These are phyloP conservation scores for Xanthia togata DNA, from an alignment of 2,888 invertebrate genomes.

Conservation along the genomic window DNA sequence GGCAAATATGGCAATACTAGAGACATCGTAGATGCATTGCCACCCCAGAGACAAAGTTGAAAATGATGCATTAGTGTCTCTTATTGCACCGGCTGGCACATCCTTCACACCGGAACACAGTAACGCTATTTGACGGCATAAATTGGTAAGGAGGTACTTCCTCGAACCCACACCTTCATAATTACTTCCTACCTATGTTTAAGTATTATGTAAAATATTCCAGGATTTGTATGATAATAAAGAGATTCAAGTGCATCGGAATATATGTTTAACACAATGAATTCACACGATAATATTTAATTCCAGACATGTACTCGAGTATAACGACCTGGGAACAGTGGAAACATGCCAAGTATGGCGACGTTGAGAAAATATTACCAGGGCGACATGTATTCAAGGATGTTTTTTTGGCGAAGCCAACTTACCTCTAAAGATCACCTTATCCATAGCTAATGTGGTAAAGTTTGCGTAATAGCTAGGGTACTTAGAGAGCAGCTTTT, in stretches of 20 bases:
- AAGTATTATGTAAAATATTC: neutral
- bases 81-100: neutral
- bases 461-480: neutral
- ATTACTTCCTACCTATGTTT: neutral
- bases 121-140: neutral
- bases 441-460: neutral
- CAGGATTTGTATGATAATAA: conserved; percentile 5
- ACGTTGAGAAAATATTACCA: conserved; percentile 2
- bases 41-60: neutral
- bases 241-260: neutral
- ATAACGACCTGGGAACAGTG: conserved; percentile 20
- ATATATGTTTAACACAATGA: conserved; percentile 1
- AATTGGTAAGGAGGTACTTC: too few species aligned
- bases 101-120: too few species aligned
- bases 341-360: conserved; percentile 28
- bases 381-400: conserved; percentile 11
- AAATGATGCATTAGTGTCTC: too few species aligned
- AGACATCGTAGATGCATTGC: neutral
- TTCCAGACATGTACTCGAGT: conserved; percentile 36
- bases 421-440: neutral
- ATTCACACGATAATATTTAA: conserved; percentile 45
- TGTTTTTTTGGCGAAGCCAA: neutral
- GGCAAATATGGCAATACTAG: neutral
- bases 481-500: neutral
- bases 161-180: neutral